A percentile compares a stretch with the other conserved stretches of the same genome.
These are phyloP conservation scores for Synergus gifuensis DNA, from an alignment of 2,888 invertebrate genomes.

Conservation along the genomic window DNA sequence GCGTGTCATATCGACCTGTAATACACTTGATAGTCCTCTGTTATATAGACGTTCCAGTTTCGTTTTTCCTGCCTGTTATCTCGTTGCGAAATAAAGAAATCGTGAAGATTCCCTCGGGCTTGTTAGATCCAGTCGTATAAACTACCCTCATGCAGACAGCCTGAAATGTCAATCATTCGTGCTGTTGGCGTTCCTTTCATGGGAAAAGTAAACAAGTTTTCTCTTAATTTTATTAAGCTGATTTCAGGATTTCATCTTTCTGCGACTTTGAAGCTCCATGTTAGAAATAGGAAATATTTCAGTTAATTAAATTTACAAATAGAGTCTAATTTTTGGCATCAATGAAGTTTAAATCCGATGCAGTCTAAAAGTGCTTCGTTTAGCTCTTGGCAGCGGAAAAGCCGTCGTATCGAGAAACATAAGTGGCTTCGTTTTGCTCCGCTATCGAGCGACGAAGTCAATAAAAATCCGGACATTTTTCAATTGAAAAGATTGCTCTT, in stretches of 20 bases:
- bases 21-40: neutral
- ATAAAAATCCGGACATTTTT: slow-evolving; percentile 12
- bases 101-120: neutral
- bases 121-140: neutral
- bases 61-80: neutral
- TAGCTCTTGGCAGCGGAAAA: slow-evolving; percentile 55
- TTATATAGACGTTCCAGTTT: neutral
- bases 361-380: slow-evolving; percentile 51
- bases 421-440: slow-evolving; percentile 52
- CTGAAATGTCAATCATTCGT: neutral
- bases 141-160: neutral
- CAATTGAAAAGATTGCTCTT: neutral
- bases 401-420: slow-evolving; percentile 50
- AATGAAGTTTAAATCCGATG: slow-evolving; percentile 2
- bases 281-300: neutral
- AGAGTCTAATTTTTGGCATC: slow-evolving; percentile 5
- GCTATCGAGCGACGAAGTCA: neutral
- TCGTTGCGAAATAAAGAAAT: neutral
- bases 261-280: no score
- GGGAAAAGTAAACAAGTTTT: neutral
- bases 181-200: neutral
- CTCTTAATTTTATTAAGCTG: neutral
- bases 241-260: no score
- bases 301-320: slow-evolving; percentile 17
- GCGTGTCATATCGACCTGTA: neutral